Percentiles rank a stretch among this genome's conserved stretches.
Evolutionary conservation across 2,113 vertebrate genomes (phyloP).

Genomic region (Stigmatopora argus): DNA sequence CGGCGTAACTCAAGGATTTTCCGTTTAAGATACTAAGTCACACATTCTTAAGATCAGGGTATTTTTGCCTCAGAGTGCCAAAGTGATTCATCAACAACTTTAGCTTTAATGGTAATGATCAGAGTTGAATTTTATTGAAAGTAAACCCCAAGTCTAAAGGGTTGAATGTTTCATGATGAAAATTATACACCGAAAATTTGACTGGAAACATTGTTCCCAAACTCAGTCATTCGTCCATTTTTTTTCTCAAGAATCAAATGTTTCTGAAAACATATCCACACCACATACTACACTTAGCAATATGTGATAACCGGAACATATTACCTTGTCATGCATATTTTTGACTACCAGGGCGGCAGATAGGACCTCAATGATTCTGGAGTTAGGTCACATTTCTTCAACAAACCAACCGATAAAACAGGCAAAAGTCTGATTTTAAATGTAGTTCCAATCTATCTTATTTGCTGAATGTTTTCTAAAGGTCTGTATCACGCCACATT

Average conservation of each 20-base stretch:
- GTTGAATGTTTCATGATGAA: background rate
- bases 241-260: background rate
- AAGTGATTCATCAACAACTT: background rate
- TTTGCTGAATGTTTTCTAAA: constrained; percentile 56
- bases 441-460: constrained; percentile 49
- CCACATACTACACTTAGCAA: background rate
- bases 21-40: background rate
- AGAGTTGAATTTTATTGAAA: background rate
- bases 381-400: background rate
- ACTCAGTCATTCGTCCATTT: background rate
- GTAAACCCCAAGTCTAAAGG: background rate
- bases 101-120: background rate
- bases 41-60: background rate
- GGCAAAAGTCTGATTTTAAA: constrained; percentile 24
- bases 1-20: background rate
- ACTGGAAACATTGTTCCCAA: background rate
- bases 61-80: background rate
- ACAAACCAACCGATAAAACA: background rate
- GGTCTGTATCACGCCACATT: constrained; percentile 42
- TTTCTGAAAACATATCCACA: background rate
- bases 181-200: background rate
- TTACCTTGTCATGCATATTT: background rate
- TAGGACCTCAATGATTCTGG: background rate
- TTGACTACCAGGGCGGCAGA: background rate
- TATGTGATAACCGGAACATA: background rate